These are phyloP conservation scores for Nysson spinosus DNA, from an alignment of 2,888 invertebrate genomes.

Conservation along the genomic window DNA sequence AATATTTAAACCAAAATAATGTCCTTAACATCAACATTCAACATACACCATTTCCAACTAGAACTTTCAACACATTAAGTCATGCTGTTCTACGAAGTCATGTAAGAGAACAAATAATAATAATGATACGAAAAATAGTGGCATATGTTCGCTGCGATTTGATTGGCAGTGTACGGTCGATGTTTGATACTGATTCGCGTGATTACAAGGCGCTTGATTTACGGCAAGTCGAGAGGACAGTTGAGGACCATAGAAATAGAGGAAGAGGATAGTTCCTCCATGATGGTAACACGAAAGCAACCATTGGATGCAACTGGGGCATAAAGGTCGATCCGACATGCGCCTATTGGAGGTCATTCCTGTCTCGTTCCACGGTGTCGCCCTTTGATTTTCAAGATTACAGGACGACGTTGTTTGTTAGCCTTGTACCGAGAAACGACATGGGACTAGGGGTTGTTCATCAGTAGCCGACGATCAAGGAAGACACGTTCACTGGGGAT, in stretches of 20 bases:
- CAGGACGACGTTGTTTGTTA: conserved; percentile 13
- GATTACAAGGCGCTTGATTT: conserved; percentile 21
- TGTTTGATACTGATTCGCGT: too few species aligned
- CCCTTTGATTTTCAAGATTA: conserved; percentile 31
- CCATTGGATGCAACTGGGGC: background rate
- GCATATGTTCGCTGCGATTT: too few species aligned
- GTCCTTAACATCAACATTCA: too few species aligned
- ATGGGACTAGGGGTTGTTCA: conserved; percentile 1
- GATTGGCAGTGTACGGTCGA: too few species aligned
- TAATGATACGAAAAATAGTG: too few species aligned
- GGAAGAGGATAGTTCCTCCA: background rate
- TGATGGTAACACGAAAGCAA: background rate
- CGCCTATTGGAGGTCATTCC: background rate
- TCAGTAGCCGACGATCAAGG: conserved; percentile 2
- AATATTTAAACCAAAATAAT: too few species aligned
- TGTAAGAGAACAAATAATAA: too few species aligned
- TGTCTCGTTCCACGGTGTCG: background rate
- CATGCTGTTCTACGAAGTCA: too few species aligned
- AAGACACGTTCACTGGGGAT: too few species aligned
- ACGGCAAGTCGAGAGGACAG: background rate
- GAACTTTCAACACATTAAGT: too few species aligned
- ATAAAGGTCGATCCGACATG: background rate
- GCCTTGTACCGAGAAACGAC: background rate
- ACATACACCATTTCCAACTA: too few species aligned
- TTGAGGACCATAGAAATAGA: background rate